phyloP scores from a whole-genome alignment of 64 coral and sea anemone genomes.

The Platygyra sinensis region DNA sequence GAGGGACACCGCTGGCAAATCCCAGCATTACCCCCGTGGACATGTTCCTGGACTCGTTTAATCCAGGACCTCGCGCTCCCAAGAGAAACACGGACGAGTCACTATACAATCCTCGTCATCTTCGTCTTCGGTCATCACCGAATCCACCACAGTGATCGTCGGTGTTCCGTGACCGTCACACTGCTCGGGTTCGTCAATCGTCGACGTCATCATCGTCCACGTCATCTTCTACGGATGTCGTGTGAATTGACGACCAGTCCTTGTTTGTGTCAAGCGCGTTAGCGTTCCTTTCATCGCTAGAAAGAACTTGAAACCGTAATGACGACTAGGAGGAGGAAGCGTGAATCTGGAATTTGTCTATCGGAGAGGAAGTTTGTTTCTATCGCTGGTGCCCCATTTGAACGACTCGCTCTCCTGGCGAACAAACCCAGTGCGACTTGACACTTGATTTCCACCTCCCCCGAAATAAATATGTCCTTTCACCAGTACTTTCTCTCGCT shows the following conservation, averaged over 20 bases:
- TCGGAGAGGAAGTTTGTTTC: slow-evolving; percentile 87
- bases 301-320: slow-evolving; percentile 98
- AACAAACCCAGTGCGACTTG: slow-evolving; percentile 26
- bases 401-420: slow-evolving; percentile 17
- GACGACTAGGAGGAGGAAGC: slow-evolving; percentile 91
- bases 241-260: slow-evolving; percentile 35
- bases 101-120: slow-evolving; percentile 93
- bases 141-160: slow-evolving; percentile 75
- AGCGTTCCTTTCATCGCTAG: slow-evolving; percentile 91
- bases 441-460: slow-evolving; percentile 25
- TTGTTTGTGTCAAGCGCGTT: slow-evolving; percentile 79
- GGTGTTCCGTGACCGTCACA: slow-evolving; percentile 42
- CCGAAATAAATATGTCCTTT: slow-evolving; percentile 22
- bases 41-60: slow-evolving; percentile 69
- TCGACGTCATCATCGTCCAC: slow-evolving; percentile 48
- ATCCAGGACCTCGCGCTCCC: slow-evolving; percentile 73
- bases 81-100: slow-evolving; percentile 87
- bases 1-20: slow-evolving; percentile 14
- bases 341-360: slow-evolving; percentile 94
- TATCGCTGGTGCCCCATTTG: not conserved
- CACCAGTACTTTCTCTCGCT: slow-evolving; percentile 24
- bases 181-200: slow-evolving; percentile 47
- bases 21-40: slow-evolving; percentile 20
- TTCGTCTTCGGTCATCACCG: slow-evolving; percentile 85
- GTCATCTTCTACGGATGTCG: slow-evolving; percentile 15